Evolutionary conservation across 2,113 vertebrate genomes (phyloP).

Genomic region (Melospiza georgiana): DNA sequence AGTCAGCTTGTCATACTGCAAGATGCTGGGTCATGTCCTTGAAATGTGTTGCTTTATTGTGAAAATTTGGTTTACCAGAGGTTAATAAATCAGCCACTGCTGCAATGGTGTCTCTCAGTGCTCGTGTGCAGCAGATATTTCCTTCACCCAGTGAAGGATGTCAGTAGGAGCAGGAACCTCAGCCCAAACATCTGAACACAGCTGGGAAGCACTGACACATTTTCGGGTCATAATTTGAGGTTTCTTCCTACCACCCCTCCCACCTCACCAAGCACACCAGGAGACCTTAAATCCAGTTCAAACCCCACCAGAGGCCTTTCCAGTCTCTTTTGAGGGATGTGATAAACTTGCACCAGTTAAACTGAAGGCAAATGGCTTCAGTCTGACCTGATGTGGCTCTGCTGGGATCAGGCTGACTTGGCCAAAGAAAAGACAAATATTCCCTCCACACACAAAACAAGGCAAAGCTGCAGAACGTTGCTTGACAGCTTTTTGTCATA

Average conservation of each 20-base stretch:
- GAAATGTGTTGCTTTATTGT: not conserved
- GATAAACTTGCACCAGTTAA: not conserved
- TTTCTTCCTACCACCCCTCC: not conserved
- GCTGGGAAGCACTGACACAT: not conserved
- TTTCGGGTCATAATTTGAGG: not conserved
- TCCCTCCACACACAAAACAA: constrained; percentile 27
- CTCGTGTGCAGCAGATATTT: not conserved
- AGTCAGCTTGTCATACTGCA: not conserved
- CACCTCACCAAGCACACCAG: not conserved
- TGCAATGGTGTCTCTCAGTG: not conserved
- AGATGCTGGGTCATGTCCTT: not conserved
- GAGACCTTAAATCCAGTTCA: not conserved
- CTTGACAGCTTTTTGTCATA: constrained; percentile 66
- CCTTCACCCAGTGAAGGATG: not conserved
- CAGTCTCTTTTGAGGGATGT: not conserved
- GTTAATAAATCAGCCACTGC: not conserved
- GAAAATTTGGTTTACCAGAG: not conserved
- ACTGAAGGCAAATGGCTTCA: not conserved
- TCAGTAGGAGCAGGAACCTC: not conserved
- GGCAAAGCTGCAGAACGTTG: constrained; percentile 62
- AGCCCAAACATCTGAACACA: not conserved
- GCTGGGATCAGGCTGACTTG: constrained; percentile 21
- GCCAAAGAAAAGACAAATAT: constrained; percentile 42
- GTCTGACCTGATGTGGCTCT: constrained; percentile 42
- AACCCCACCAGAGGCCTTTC: not conserved